phyloP scores from a whole-genome alignment of 1,140 invertebrate species.

The Aphaenogaster rudis region DNA sequence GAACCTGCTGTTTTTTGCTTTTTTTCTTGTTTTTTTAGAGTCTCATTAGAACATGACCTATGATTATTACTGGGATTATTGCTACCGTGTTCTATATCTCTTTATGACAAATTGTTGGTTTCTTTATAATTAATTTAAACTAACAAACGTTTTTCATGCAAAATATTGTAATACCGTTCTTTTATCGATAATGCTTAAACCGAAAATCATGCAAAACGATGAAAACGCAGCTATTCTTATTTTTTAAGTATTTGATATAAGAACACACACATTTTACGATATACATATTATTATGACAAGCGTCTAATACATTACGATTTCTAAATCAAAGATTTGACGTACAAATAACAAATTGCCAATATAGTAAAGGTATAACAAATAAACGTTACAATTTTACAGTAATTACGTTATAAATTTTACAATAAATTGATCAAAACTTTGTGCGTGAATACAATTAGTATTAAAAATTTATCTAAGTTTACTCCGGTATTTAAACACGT shows the following conservation, averaged over 20 bases:
- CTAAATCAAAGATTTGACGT: neutral
- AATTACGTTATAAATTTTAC: neutral
- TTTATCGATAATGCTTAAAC: neutral
- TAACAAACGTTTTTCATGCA: neutral
- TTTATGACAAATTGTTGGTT: neutral
- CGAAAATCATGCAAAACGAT: neutral
- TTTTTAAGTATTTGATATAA: neutral
- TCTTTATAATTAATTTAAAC: neutral
- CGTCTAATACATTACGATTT: neutral
- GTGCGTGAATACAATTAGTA: neutral
- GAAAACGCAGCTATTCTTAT: neutral
- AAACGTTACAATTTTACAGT: neutral
- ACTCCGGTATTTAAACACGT: neutral
- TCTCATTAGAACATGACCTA: neutral
- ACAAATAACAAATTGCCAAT: neutral
- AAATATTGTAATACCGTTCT: neutral
- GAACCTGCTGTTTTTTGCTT: neutral
- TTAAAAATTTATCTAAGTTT: conserved; percentile 4
- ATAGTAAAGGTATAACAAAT: neutral
- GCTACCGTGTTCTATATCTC: neutral
- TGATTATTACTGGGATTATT: conserved; percentile 2
- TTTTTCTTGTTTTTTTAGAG: neutral
- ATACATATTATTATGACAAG: neutral
- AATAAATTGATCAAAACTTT: neutral
- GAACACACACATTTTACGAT: neutral